Percentiles rank a stretch among this genome's conserved stretches.
These are phyloP conservation scores for Anoplolepis gracilipes DNA, from an alignment of 1,140 invertebrate genomes.

Conservation along the genomic window DNA sequence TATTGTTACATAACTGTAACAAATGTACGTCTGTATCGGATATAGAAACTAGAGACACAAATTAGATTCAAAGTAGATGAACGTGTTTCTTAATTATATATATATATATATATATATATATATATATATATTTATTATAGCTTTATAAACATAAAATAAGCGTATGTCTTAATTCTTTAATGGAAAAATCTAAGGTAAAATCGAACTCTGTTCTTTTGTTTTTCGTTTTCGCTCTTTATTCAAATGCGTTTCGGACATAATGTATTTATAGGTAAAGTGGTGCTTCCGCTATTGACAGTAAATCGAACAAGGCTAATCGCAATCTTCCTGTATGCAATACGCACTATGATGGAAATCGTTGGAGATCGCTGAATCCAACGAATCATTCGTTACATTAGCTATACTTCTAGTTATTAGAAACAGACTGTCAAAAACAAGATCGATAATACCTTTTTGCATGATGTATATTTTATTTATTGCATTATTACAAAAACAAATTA, in stretches of 20 bases:
- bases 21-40: neutral
- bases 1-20: conserved; percentile 49
- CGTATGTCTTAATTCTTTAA: neutral
- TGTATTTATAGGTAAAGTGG: conserved; percentile 60
- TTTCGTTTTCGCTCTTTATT: neutral
- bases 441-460: neutral
- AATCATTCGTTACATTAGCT: conserved; percentile 1
- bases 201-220: neutral
- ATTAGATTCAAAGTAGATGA: neutral
- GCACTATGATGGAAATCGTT: conserved; percentile 53
- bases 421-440: neutral
- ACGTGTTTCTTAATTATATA: neutral
- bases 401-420: neutral
- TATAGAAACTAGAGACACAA: neutral
- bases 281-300: conserved; percentile 56
- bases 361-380: conserved; percentile 16
- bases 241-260: conserved; percentile 68
- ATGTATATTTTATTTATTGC: no score
- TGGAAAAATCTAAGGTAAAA: neutral
- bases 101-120: no score
- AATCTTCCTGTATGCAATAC: conserved; percentile 61
- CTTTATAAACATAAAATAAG: neutral
- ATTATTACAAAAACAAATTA: no score
- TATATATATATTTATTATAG: no score
- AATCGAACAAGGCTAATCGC: conserved; percentile 71